These are phyloP conservation scores for Orientallactaga bullata DNA, from an alignment of 2,113 vertebrate species.

Conservation along the genomic window DNA sequence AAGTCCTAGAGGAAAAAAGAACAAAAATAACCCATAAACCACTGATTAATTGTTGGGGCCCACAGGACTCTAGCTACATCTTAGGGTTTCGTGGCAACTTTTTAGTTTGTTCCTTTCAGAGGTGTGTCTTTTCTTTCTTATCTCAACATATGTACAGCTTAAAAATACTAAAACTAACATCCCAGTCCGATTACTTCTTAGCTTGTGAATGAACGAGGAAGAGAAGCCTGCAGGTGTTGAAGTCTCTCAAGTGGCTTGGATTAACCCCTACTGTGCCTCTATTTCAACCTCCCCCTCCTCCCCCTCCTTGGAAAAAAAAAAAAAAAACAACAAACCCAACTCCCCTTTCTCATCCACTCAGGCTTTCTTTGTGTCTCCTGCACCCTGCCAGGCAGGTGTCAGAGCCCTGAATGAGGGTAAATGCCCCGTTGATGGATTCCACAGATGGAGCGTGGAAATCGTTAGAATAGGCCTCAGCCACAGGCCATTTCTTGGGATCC, in stretches of 20 bases:
- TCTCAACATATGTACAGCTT: not conserved
- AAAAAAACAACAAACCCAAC: constrained; percentile 72
- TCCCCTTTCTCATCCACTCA: constrained; percentile 89
- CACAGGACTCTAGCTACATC: not conserved
- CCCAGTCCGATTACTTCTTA: constrained; percentile 39
- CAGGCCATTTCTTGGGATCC: constrained; percentile 93
- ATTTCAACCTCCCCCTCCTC: constrained; percentile 82
- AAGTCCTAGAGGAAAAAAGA: constrained; percentile 25
- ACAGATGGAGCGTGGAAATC: constrained; percentile 99
- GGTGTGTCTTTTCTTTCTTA: not conserved
- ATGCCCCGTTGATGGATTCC: constrained; percentile 97
- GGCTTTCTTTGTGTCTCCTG: constrained; percentile 93
- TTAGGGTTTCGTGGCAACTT: not conserved
- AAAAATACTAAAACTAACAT: constrained; percentile 43
- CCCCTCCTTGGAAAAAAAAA: constrained; percentile 71
- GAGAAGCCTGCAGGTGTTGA: constrained; percentile 91
- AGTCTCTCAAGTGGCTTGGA: constrained; percentile 90
- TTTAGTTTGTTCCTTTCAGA: not conserved
- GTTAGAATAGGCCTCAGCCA: constrained; percentile 96
- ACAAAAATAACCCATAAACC: not conserved
- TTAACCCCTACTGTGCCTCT: constrained; percentile 95
- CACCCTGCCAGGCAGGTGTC: constrained; percentile 98
- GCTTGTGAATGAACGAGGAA: constrained; percentile 73
- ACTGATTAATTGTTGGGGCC: not conserved
- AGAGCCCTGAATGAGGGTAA: constrained; percentile 94